A percentile compares a stretch with the other conserved stretches of the same genome.
Conservation (phyloP, 1,140 invertebrate species). For the Sinonovacula constricta region DNA sequence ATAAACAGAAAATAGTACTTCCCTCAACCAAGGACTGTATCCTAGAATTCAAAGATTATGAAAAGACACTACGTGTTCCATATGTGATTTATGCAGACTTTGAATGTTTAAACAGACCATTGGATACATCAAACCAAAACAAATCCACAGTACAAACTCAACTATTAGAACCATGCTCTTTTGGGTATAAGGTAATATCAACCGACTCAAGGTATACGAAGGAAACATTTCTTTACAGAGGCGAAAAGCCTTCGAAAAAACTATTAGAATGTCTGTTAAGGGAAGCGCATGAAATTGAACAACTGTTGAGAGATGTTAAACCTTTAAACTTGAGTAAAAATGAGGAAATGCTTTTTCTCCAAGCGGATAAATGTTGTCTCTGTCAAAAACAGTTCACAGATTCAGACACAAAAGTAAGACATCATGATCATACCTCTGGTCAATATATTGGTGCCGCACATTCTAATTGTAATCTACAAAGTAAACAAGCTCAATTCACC, state of each 20-base stretch:
- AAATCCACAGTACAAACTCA: constrained; percentile 19
- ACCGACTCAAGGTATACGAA: constrained; percentile 3
- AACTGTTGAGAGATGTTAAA: constrained; percentile 26
- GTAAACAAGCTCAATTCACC: constrained; percentile 51
- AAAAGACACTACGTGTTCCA: not conserved
- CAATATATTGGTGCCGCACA: constrained; percentile 36
- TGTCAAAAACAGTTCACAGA: constrained; percentile 47
- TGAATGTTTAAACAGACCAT: constrained; percentile 3
- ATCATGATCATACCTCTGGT: constrained; percentile 49
- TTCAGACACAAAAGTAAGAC: constrained; percentile 1
- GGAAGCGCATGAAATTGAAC: constrained; percentile 11
- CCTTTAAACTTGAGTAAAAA: constrained; percentile 18
- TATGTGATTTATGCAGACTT: constrained; percentile 4
- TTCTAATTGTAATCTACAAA: constrained; percentile 31
- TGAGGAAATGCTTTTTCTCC: constrained; percentile 16
- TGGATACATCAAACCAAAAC: not conserved
- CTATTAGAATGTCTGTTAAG: constrained; percentile 18
- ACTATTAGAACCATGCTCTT: constrained; percentile 37
- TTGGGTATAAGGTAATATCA: constrained; percentile 21
- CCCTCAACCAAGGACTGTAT: constrained; percentile 8
- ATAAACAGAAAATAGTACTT: not conserved
- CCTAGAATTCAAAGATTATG: not conserved
- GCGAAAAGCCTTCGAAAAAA: not conserved
- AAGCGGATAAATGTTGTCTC: constrained; percentile 7
- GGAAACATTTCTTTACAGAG: constrained; percentile 8